Evolutionary conservation across 2,797 vertebrate genomes (phyloP), one percentile per base, ranked within the genome.

Genomic region (Sternarchorhynchus goeldii): DNA sequence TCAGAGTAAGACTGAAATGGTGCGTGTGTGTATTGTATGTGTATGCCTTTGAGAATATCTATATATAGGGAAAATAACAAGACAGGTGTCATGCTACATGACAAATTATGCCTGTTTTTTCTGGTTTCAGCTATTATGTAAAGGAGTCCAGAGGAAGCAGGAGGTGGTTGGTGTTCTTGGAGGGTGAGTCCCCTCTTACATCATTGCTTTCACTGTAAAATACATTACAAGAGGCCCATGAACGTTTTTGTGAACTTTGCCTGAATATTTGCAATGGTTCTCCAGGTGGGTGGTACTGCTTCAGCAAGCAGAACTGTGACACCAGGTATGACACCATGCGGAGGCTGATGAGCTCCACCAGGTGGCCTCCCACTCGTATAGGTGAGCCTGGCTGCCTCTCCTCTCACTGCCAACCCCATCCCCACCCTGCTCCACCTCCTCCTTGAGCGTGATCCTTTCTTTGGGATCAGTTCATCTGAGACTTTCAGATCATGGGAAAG

Each of bases 251-350:
- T 77, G 3, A 68, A 70, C 5, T 31, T 21, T 66, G 39, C 36
- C 8, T 73, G 29, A 18, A 16, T 31, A 32, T 71, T 14, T 59
- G 21, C n/a, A 25, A 16, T 57, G 12, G n/a, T 62, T 57, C 14
- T 67, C 73, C 87, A 98, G 97, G 96, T 60, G 96, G 96, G 68
- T 97, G 96, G 96, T 97, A 97, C 92, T 98, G 96, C 84, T 97
- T 97, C 89, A 95, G 90, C 90, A 94, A 92, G 70, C 95, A 96
- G 85, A 97, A 94, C 86, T 98, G 97, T 78, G 94, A 94, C 82
- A 93, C 91, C 83, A 93, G 97, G 76, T 96, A 95, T 32, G 93
- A 94, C 87, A 94, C 93, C 29, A 94, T 95, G 94, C 91, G 93
- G 71, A 90, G 93, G 77, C 92, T 98, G 77, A 98, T 98, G 97